phyloP scores from a whole-genome alignment of 2,888 invertebrate species.

The Heteromyza rotundicornis region DNA sequence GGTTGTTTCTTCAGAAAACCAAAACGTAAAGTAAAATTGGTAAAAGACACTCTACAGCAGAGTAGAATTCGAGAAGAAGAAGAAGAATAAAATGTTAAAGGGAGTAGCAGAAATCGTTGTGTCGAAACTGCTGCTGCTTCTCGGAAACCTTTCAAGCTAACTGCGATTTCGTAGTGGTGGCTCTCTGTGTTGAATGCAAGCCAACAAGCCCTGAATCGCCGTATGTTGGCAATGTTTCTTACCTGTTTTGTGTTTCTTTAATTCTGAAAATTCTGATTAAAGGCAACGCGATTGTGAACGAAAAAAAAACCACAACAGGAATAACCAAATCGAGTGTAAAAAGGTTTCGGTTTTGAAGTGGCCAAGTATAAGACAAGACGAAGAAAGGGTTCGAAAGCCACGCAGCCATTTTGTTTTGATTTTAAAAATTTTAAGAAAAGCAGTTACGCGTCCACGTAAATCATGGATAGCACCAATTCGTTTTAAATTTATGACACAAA shows the following conservation, averaged over 20 bases:
- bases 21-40: neutral
- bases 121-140: too few species aligned
- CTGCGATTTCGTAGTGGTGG: constrained; percentile 39
- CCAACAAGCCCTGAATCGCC: constrained; percentile 14
- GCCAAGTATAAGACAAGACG: neutral
- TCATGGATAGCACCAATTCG: neutral
- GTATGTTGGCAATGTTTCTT: constrained; percentile 5
- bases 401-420: constrained; percentile 40
- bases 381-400: constrained; percentile 27
- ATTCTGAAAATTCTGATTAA: constrained; percentile 18
- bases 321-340: constrained; percentile 3
- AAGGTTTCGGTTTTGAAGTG: constrained; percentile 28
- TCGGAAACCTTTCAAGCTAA: constrained; percentile 56
- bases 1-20: constrained; percentile 4
- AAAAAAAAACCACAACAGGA: constrained; percentile 14
- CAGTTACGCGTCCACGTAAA: neutral
- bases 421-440: constrained; percentile 12
- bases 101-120: constrained; percentile 1
- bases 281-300: constrained; percentile 11
- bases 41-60: constrained; percentile 1
- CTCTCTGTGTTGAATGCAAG: constrained; percentile 7
- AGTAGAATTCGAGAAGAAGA: constrained; percentile 25
- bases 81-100: constrained; percentile 14
- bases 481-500: too few species aligned
- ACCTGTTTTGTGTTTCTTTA: constrained; percentile 3